Percentiles rank a stretch among this genome's conserved stretches.
Evolutionary conservation across 2,113 vertebrate species (phyloP).

Genomic region (Telmatochromis brachygnathus): DNA sequence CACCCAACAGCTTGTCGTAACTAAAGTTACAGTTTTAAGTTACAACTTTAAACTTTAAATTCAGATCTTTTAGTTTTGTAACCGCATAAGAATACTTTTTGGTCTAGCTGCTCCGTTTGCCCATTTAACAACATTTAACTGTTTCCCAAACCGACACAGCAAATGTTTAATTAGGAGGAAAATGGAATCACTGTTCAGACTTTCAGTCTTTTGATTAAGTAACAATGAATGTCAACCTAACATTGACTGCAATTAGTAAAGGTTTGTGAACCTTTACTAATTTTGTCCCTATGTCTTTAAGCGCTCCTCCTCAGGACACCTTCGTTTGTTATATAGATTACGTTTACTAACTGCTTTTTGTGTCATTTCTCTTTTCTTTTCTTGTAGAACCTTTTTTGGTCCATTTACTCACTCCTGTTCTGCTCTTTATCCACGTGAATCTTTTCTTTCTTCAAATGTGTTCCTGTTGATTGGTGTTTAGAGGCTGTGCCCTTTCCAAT

Average conservation of each 20-base stretch:
- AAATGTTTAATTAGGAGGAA: background rate
- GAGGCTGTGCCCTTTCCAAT: background rate
- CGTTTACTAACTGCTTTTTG: background rate
- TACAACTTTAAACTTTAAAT: background rate
- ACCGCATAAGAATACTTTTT: background rate
- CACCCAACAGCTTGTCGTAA: background rate
- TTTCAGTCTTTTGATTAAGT: background rate
- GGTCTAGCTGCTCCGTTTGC: background rate
- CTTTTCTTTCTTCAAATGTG: background rate
- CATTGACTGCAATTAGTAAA: background rate
- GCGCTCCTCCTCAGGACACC: background rate
- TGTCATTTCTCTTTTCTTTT: background rate
- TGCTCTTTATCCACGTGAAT: background rate
- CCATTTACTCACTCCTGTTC: background rate
- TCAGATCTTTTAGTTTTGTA: background rate
- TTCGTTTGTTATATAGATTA: background rate
- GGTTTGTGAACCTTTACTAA: background rate
- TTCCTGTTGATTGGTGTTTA: background rate
- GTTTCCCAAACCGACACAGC: background rate
- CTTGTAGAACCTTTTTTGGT: background rate
- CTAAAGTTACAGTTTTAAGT: background rate
- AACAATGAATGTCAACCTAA: background rate
- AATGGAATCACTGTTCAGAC: background rate
- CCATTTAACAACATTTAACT: background rate
- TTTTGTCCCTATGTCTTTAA: background rate